phyloP scores from a whole-genome alignment of 2,113 vertebrate genomes.

The Phocoena phocoena region DNA sequence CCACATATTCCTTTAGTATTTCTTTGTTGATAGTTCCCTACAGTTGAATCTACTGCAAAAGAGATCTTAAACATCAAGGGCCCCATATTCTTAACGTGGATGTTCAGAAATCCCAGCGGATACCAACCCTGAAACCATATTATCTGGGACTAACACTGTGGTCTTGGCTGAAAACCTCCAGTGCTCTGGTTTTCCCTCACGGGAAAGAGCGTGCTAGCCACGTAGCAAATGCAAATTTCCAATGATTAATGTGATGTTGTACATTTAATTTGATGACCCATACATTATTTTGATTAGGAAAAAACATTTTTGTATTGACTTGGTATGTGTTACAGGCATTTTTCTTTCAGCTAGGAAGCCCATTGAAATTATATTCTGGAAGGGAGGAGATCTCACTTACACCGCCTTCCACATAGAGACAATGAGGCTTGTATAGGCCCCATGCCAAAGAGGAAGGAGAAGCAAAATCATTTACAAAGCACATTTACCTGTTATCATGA shows the following conservation, averaged over 20 bases:
- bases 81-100: neutral
- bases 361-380: neutral
- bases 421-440: neutral
- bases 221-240: neutral
- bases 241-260: constrained; percentile 4
- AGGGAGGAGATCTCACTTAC: neutral
- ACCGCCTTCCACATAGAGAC: neutral
- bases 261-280: neutral
- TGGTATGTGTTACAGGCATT: constrained; percentile 5
- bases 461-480: neutral
- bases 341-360: neutral
- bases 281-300: constrained; percentile 17
- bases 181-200: constrained; percentile 9
- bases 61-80: constrained; percentile 62
- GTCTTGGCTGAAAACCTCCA: constrained; percentile 50
- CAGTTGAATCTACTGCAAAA: constrained; percentile 59
- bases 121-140: constrained; percentile 5
- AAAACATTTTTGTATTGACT: constrained; percentile 53
- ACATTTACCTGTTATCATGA: neutral
- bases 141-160: neutral
- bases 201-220: neutral
- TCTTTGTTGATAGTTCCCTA: constrained; percentile 7
- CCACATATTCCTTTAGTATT: neutral
- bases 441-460: neutral
- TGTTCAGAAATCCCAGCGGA: constrained; percentile 34